Conservation (phyloP, 2,797 vertebrate species). For the Remorina albescens region DNA sequence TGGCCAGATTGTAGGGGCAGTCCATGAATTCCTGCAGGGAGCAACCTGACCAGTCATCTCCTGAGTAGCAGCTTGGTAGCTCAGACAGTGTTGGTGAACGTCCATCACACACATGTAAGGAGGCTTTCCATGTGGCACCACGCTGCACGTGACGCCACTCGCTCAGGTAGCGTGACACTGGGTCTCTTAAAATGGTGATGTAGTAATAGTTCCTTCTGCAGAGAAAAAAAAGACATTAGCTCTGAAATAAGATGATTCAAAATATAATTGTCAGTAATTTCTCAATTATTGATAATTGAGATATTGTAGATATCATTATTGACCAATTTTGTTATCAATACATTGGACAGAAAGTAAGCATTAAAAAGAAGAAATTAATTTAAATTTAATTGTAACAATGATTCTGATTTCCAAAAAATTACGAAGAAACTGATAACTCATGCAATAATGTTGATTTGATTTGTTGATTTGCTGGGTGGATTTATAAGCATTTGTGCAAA, state of each 20-base stretch:
- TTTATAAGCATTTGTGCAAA: not conserved
- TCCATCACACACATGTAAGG: conserved; percentile 94
- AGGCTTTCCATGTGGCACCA: conserved; percentile 97
- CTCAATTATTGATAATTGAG: too few relatives aligned
- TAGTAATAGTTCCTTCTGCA: conserved; percentile 94
- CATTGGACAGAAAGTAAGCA: too few relatives aligned
- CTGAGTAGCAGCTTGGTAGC: conserved; percentile 94
- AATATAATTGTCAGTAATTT: too few relatives aligned
- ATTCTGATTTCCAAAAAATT: not conserved
- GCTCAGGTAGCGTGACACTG: conserved; percentile 94
- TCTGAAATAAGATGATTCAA: not conserved
- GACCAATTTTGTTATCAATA: too few relatives aligned
- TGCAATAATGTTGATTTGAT: not conserved
- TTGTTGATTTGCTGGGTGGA: not conserved
- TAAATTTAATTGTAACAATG: not conserved
- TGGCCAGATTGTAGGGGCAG: conserved; percentile 96
- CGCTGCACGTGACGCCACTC: conserved; percentile 98
- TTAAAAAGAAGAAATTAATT: too few relatives aligned
- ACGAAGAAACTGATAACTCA: not conserved
- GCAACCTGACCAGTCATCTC: conserved; percentile 98
- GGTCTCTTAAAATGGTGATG: conserved; percentile 97
- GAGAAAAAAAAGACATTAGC: conserved; percentile 22
- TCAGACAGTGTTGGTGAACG: conserved; percentile 92
- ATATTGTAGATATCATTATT: too few relatives aligned
- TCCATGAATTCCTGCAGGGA: conserved; percentile 96